A percentile compares a stretch with the other conserved stretches of the same genome.
phyloP scores from a whole-genome alignment of 2,113 vertebrate species.

The human region DNA sequence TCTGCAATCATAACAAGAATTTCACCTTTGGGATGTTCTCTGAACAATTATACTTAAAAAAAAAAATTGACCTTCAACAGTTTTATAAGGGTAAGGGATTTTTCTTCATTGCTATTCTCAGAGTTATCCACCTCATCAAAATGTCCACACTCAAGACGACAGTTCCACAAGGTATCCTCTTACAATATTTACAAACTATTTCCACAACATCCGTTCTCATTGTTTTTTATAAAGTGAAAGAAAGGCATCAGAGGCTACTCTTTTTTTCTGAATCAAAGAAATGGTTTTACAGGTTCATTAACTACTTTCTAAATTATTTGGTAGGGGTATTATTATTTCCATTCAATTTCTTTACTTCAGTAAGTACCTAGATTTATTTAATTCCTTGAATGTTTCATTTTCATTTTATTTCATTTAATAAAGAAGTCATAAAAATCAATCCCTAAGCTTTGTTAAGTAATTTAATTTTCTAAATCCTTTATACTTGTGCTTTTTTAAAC shows the following conservation, averaged over 20 bases:
- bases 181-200: background rate
- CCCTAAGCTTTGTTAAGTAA: background rate
- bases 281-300: constrained; percentile 3
- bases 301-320: background rate
- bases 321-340: background rate
- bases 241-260: background rate
- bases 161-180: background rate
- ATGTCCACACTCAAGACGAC: background rate
- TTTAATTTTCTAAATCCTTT: constrained; percentile 6
- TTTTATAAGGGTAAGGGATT: background rate
- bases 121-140: background rate
- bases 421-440: background rate
- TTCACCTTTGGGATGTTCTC: background rate
- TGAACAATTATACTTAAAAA: background rate
- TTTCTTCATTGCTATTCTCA: background rate
- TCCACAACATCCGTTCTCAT: background rate
- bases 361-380: background rate
- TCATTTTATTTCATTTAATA: constrained; percentile 20
- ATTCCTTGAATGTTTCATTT: background rate
- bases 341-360: background rate
- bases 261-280: background rate
- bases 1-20: constrained; percentile 83
- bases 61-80: background rate
- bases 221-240: constrained; percentile 24
- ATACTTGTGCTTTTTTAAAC: background rate